Evolutionary conservation across 1,140 invertebrate genomes (phyloP).

Genomic region (Lepidurus packardi): DNA sequence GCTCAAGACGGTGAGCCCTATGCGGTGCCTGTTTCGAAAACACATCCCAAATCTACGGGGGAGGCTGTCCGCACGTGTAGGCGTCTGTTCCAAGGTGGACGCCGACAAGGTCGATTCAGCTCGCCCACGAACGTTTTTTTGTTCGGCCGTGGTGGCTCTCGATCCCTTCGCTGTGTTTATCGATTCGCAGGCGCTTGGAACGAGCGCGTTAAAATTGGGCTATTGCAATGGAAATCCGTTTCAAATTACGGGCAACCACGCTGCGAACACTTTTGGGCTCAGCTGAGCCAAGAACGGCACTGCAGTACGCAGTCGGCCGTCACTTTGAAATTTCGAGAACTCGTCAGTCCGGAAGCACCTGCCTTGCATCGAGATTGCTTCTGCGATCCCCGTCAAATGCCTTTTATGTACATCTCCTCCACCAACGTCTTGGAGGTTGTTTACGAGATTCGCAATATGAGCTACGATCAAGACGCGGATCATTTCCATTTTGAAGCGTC

Average conservation of each 20-base stretch:
- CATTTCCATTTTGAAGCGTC: constrained; percentile 73
- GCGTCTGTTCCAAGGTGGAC: constrained; percentile 41
- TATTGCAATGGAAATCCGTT: constrained; percentile 48
- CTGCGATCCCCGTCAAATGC: constrained; percentile 50
- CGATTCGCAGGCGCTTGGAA: constrained; percentile 63
- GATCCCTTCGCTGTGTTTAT: constrained; percentile 66
- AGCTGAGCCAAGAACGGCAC: constrained; percentile 40
- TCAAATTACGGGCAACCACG: constrained; percentile 38
- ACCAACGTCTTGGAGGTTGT: constrained; percentile 63
- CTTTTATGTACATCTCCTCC: constrained; percentile 50
- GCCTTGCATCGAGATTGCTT: constrained; percentile 62
- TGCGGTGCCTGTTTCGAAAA: constrained; percentile 49
- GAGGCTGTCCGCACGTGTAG: constrained; percentile 39
- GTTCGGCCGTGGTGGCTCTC: constrained; percentile 68
- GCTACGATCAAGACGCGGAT: constrained; percentile 70
- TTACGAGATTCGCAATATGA: constrained; percentile 70
- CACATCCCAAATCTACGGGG: background rate
- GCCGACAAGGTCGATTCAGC: constrained; percentile 53
- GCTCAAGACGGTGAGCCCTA: constrained; percentile 60
- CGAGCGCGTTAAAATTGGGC: constrained; percentile 57
- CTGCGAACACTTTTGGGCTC: constrained; percentile 48
- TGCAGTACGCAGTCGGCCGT: constrained; percentile 41
- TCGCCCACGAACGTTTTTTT: constrained; percentile 74
- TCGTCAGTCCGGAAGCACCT: constrained; percentile 61
- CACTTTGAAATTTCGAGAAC: constrained; percentile 62